Conservation (phyloP, 2,888 invertebrate genomes). For the Spilosoma lubricipeda region DNA sequence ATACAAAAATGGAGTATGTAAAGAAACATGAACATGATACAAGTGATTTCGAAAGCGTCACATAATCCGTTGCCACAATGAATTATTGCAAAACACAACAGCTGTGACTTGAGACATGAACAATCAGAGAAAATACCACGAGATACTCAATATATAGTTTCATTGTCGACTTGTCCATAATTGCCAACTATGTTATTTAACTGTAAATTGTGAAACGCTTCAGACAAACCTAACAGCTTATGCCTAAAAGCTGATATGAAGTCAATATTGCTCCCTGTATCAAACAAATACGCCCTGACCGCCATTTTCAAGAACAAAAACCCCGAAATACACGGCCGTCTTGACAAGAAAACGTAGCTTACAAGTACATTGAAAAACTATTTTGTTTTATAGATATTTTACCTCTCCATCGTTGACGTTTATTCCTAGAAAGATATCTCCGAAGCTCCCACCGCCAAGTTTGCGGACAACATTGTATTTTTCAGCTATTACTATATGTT, state of each 20-base stretch:
- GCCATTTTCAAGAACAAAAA: slow-evolving; percentile 75
- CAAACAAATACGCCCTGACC: slow-evolving; percentile 68
- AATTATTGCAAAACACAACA: slow-evolving; percentile 38
- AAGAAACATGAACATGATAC: not conserved
- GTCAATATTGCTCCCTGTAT: slow-evolving; percentile 27
- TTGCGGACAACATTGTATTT: slow-evolving; percentile 98
- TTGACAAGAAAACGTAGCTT: slow-evolving; percentile 59
- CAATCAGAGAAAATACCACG: slow-evolving; percentile 26
- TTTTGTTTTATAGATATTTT: slow-evolving; percentile 58
- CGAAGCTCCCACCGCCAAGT: slow-evolving; percentile 99
- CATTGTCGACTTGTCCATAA: slow-evolving; percentile 27
- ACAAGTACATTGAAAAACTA: slow-evolving; percentile 47
- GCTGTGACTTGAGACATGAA: slow-evolving; percentile 26
- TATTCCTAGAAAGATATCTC: slow-evolving; percentile 99
- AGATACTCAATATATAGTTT: slow-evolving; percentile 36
- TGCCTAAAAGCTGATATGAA: slow-evolving; percentile 15
- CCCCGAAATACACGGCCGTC: slow-evolving; percentile 71
- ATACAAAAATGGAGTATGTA: not conserved
- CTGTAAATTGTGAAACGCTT: slow-evolving; percentile 42
- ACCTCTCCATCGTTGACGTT: slow-evolving; percentile 96
- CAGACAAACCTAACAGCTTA: slow-evolving; percentile 3
- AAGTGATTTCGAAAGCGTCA: slow-evolving; percentile 1
- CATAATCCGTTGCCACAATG: slow-evolving; percentile 27
- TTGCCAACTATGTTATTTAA: slow-evolving; percentile 43
- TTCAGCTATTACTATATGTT: slow-evolving; percentile 89